Evolutionary conservation across 1,140 invertebrate species (phyloP), one percentile per base, ranked within the genome.

Genomic region (Papilio dardanus): DNA sequence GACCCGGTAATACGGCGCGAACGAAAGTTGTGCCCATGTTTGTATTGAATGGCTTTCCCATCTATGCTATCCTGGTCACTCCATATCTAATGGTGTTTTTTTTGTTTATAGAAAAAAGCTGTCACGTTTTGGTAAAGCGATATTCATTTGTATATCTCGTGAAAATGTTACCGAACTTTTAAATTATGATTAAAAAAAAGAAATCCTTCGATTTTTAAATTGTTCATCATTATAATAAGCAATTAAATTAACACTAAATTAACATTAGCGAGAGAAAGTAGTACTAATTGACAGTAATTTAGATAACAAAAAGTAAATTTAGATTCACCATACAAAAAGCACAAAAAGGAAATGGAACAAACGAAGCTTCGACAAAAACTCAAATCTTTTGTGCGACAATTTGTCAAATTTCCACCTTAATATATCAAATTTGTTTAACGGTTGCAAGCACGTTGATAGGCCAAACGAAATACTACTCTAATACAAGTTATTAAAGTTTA

Each of bases 1-100:
- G 83, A 83, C 82, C 84, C 77, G 78, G 79, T 79, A 83, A 77
- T 81, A 40, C 80, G 24, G 30, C 65, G 30, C 66, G 71, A 81
- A 80, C 73, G 81, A 79, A 85, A 85, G 82, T 81, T 80, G 82
- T 77, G 71, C 78, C 76, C 79, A 80, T 84, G 84, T 85, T 79
- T 66, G 68, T 37, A 62, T 79, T 66, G 68, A 46, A 62, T 76
- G 46, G 86, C 86, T 88, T 86, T 88, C 84, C 77, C 81, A 78
- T 74, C 73, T 77, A 78, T 87, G 83, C 58, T 76, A n/a, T 71
- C 83, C 86, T 85, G 71, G 84, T 87, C n/a, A 46, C 5, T 19
- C 3, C 42, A 19, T 46, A n/a, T 46, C 7, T 6, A 46, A 46
- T 86, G 74, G 24, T 75, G 71, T 35, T 35, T 46, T 77, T 74